These are phyloP conservation scores for Palythoa heliodiscus DNA, from an alignment of 92 coral and sea anemone species.

Conservation along the genomic window DNA sequence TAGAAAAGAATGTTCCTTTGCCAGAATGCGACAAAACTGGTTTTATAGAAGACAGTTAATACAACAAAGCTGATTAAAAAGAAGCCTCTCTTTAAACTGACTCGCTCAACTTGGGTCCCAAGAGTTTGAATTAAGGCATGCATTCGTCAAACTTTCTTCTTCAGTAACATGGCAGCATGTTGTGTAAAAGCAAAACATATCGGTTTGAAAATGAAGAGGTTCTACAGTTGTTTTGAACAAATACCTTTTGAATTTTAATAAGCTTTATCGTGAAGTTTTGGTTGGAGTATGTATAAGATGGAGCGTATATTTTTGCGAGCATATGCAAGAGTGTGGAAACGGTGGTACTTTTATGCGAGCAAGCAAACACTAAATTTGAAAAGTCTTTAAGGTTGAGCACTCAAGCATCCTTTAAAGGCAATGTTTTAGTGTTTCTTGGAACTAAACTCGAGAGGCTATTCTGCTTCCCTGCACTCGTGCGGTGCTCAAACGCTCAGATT, in stretches of 20 bases:
- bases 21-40: slow-evolving; percentile 31
- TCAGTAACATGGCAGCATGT: not conserved
- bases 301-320: not conserved
- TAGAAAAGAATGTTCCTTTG: slow-evolving; percentile 80
- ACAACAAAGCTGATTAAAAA: not conserved
- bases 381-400: too few species aligned
- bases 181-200: not conserved
- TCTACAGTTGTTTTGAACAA: not conserved
- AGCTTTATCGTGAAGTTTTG: not conserved
- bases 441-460: too few species aligned
- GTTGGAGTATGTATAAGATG: not conserved
- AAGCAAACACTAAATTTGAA: too few species aligned
- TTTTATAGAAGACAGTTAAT: slow-evolving; percentile 18
- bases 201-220: not conserved
- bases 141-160: not conserved
- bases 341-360: too few species aligned
- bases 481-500: too few species aligned
- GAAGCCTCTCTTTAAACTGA: not conserved
- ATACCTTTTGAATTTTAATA: not conserved
- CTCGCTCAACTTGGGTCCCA: not conserved
- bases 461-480: too few species aligned
- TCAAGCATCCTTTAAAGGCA: too few species aligned
- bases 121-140: not conserved
- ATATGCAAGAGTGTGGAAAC: too few species aligned
- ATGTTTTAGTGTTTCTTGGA: too few species aligned